Conservation (phyloP, 2,113 vertebrate species). For the Pseudorasbora parva region DNA sequence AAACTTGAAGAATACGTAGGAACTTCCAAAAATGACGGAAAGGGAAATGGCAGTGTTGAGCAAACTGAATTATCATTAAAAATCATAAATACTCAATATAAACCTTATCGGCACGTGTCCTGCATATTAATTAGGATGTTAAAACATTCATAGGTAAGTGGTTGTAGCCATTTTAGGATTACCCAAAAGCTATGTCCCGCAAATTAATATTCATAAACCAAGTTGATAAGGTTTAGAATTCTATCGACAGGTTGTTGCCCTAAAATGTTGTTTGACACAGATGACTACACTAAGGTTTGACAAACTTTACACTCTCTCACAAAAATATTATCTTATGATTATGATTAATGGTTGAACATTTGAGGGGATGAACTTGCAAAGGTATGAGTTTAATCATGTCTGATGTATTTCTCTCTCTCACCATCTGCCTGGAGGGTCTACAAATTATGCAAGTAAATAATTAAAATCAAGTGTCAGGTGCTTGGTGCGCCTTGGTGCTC, state of each 20-base stretch:
- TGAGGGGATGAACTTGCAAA: not conserved
- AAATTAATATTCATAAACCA: not conserved
- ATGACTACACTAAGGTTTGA: not conserved
- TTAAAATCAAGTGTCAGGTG: conserved; percentile 64
- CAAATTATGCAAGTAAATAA: conserved; percentile 65
- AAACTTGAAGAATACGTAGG: conserved; percentile 5
- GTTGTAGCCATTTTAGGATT: not conserved
- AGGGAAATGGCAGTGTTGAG: not conserved
- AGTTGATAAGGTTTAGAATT: not conserved
- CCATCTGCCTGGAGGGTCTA: conserved; percentile 45
- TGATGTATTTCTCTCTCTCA: conserved; percentile 1
- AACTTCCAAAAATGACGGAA: not conserved
- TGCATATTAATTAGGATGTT: not conserved
- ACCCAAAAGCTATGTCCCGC: not conserved
- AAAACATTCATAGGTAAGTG: not conserved
- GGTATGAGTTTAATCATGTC: not conserved
- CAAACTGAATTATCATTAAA: not conserved
- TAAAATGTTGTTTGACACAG: no score
- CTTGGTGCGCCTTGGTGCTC: conserved; percentile 16
- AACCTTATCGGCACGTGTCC: not conserved
- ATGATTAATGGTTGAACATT: not conserved
- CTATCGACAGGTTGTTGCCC: no score
- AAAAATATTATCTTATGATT: not conserved
- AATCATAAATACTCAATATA: not conserved
- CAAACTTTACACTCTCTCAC: not conserved